Evolutionary conservation across 1,140 invertebrate genomes (phyloP).

Genomic region (Drosophila pseudoananassae): DNA sequence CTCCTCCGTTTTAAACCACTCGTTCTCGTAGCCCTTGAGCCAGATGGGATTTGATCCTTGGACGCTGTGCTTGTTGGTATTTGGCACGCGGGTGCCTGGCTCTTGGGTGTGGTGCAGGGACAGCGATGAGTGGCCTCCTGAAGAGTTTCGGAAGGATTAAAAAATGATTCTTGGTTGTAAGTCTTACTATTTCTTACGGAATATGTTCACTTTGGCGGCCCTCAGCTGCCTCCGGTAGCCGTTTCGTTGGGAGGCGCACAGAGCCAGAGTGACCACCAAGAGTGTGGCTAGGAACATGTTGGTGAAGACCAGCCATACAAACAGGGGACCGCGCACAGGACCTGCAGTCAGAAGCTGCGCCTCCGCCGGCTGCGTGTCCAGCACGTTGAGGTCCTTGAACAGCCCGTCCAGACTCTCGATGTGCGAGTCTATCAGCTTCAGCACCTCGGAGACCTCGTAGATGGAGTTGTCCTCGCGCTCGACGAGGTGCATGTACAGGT

Average conservation of each 20-base stretch:
- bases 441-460: conserved; percentile 92
- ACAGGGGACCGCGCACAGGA: conserved; percentile 85
- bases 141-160: not conserved
- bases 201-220: conserved; percentile 96
- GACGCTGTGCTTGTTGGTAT: conserved; percentile 96
- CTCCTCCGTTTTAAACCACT: conserved; percentile 96
- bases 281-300: conserved; percentile 91
- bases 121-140: conserved; percentile 69
- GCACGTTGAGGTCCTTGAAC: conserved; percentile 96
- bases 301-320: conserved; percentile 92
- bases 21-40: conserved; percentile 97
- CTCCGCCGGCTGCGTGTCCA: conserved; percentile 94
- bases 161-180: not conserved
- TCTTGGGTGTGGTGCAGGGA: conserved; percentile 64
- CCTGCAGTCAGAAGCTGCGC: conserved; percentile 85
- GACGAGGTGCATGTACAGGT: conserved; percentile 96
- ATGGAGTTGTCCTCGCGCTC: conserved; percentile 95
- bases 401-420: conserved; percentile 94
- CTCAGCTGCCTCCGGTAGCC: conserved; percentile 94
- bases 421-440: conserved; percentile 94
- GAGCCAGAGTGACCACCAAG: conserved; percentile 90
- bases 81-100: conserved; percentile 90
- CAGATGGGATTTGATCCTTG: conserved; percentile 98
- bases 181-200: conserved; percentile 87
- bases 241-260: conserved; percentile 92